Evolutionary conservation across 35 echinoderm and acorn worm species (phyloP).

Genomic region (Chiridota heheva): DNA sequence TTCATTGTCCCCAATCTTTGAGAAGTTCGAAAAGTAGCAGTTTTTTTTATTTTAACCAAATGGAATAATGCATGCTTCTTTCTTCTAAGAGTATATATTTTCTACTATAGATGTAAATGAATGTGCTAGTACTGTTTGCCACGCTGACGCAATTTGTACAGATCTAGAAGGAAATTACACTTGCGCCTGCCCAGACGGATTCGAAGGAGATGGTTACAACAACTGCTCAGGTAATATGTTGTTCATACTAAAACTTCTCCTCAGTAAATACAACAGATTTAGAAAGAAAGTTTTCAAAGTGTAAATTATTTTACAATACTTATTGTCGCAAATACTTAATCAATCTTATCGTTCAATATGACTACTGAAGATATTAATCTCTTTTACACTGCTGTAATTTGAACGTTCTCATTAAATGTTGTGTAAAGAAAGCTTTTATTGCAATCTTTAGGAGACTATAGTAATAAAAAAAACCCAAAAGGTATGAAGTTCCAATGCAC

Average conservation of each 20-base stretch:
- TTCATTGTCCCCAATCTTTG: not conserved
- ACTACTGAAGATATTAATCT: not conserved
- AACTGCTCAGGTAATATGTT: not conserved
- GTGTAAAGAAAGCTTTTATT: too few species aligned
- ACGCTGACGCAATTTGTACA: not conserved
- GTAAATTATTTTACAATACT: not conserved
- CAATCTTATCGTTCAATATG: too few species aligned
- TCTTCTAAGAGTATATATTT: not conserved
- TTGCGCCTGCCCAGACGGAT: conserved; percentile 12
- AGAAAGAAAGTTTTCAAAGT: not conserved
- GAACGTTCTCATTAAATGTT: too few species aligned
- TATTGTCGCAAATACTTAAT: too few species aligned
- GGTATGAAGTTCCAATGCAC: too few species aligned
- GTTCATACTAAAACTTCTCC: not conserved
- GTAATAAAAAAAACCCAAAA: too few species aligned
- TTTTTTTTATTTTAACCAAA: not conserved
- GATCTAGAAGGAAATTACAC: conserved; percentile 37
- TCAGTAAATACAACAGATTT: not conserved
- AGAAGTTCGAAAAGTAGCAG: not conserved
- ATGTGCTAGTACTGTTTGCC: not conserved
- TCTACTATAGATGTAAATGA: conserved; percentile 5
- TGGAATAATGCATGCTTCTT: not conserved
- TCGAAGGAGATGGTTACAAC: conserved; percentile 24
- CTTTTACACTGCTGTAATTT: not conserved
- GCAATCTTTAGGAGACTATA: too few species aligned